Evolutionary conservation across 2,888 invertebrate species (phyloP).

Genomic region (Ecliptopera silaceata): DNA sequence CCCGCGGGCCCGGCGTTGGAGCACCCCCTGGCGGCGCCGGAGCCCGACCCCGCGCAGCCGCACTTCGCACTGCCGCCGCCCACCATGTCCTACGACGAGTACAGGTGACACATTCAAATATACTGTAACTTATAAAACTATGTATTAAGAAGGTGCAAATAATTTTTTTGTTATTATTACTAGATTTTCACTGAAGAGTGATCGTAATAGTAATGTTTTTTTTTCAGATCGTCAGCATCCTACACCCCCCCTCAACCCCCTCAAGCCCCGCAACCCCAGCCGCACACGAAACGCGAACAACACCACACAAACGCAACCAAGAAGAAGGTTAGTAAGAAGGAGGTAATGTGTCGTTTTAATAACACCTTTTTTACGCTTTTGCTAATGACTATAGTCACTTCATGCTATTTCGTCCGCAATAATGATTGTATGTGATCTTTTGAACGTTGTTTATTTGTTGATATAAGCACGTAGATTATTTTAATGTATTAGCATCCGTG

Average conservation of each 20-base stretch:
- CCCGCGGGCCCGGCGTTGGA: conserved; percentile 47
- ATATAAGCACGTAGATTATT: too few species aligned
- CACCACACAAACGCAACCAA: conserved; percentile 63
- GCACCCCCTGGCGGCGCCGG: conserved; percentile 33
- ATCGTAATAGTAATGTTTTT: background rate
- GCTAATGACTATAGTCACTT: background rate
- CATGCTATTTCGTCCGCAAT: too few species aligned
- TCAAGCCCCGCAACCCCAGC: conserved; percentile 45
- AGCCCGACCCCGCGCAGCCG: conserved; percentile 53
- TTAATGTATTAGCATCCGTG: too few species aligned
- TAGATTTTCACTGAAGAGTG: too few species aligned
- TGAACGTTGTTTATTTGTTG: too few species aligned
- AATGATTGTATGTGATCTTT: too few species aligned
- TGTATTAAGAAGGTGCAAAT: too few species aligned
- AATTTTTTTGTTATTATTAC: too few species aligned
- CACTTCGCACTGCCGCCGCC: conserved; percentile 65
- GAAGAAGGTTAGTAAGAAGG: conserved; percentile 64
- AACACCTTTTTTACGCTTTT: conserved; percentile 28
- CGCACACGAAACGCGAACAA: conserved; percentile 68
- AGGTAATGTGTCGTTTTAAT: conserved; percentile 35
- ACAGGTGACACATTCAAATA: conserved; percentile 53
- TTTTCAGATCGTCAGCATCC: conserved; percentile 50
- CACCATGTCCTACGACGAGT: conserved; percentile 62
- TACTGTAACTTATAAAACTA: too few species aligned
- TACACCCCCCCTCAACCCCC: conserved; percentile 54